phyloP scores from a whole-genome alignment of 1,140 invertebrate species.

The Ctenoplectra terminalis region DNA sequence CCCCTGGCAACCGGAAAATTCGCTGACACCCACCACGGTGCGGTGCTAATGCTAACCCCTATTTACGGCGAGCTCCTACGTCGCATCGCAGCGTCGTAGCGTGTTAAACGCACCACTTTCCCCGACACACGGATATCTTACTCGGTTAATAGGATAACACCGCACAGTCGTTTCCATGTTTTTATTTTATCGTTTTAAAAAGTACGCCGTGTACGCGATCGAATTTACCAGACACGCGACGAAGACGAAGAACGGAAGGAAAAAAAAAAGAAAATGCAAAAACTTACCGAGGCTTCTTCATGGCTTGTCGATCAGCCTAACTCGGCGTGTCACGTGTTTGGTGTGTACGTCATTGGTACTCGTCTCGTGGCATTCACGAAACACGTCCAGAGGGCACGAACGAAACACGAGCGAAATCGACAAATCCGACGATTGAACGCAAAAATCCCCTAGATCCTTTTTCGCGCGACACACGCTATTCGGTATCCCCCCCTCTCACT shows the following conservation, averaged over 20 bases:
- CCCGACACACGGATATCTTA: neutral
- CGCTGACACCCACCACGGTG: neutral
- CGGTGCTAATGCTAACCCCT: constrained; percentile 30
- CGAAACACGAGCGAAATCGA: constrained; percentile 9
- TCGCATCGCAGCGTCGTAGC: neutral
- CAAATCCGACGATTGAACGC: constrained; percentile 9
- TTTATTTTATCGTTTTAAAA: neutral
- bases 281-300: constrained; percentile 79
- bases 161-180: neutral
- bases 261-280: neutral
- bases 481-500: neutral
- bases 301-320: constrained; percentile 68
- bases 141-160: neutral
- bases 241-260: neutral
- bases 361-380: constrained; percentile 59
- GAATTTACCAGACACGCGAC: neutral
- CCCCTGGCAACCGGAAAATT: constrained; percentile 22
- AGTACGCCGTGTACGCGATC: accelerated
- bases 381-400: constrained; percentile 33
- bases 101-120: constrained; percentile 19
- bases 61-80: neutral
- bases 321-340: constrained; percentile 76
- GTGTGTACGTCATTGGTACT: constrained; percentile 63
- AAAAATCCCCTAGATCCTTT: constrained; percentile 38
- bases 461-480: constrained; percentile 33